A percentile compares a stretch with the other conserved stretches of the same genome.
Evolutionary conservation across 2,113 vertebrate species (phyloP).

Genomic region (Menura novaehollandiae): DNA sequence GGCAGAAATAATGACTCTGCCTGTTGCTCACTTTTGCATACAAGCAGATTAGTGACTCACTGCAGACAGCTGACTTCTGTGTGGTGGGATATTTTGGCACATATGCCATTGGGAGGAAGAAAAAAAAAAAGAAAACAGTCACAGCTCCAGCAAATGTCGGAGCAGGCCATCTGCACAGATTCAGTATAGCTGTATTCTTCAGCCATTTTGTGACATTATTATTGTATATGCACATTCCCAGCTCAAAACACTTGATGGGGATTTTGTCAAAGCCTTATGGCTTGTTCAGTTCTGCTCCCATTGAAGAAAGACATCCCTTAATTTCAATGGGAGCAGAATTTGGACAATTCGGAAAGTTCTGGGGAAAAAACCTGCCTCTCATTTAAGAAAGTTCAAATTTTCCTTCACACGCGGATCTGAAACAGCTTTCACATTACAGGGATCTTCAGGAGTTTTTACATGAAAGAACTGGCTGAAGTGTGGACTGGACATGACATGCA

Average conservation of each 20-base stretch:
- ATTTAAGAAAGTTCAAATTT: not conserved
- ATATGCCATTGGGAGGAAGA: not conserved
- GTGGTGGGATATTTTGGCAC: constrained; percentile 35
- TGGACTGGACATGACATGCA: not conserved
- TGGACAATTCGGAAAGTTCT: not conserved
- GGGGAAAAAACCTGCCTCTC: not conserved
- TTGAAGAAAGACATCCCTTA: not conserved
- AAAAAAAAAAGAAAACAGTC: not conserved
- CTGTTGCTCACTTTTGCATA: constrained; percentile 48
- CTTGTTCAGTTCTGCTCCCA: not conserved
- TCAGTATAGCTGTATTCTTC: not conserved
- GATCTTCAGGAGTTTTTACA: not conserved
- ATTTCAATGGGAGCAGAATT: not conserved
- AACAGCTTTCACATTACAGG: not conserved
- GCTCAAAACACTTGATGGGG: not conserved
- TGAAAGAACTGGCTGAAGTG: not conserved
- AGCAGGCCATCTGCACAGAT: constrained; percentile 15
- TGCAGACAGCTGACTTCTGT: constrained; percentile 30
- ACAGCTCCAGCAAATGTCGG: not conserved
- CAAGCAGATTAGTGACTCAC: constrained; percentile 30
- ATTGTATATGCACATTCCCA: not conserved
- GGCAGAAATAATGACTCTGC: constrained; percentile 38
- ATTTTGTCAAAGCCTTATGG: not conserved
- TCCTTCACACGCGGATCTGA: not conserved
- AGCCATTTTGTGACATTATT: constrained; percentile 1